phyloP scores from a whole-genome alignment of 1,140 invertebrate genomes.

The Scaptomyza montana region DNA sequence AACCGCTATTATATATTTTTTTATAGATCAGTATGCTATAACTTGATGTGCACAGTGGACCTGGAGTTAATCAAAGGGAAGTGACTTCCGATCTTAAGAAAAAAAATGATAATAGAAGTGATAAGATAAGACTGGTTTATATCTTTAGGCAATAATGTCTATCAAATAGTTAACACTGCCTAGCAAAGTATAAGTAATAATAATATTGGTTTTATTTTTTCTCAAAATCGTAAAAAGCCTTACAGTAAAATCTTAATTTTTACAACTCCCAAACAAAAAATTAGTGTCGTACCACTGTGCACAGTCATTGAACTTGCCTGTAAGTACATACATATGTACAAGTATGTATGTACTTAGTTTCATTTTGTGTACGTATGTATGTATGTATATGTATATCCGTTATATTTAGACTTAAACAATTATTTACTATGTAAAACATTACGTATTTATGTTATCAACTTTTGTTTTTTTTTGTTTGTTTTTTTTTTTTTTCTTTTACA shows the following conservation, averaged over 20 bases:
- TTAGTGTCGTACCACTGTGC: conserved; percentile 24
- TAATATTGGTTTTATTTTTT: too few species aligned
- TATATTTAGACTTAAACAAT: conserved; percentile 71
- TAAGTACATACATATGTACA: conserved; percentile 9
- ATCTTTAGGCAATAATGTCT: conserved; percentile 26
- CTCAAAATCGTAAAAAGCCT: too few species aligned
- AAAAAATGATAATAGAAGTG: conserved; percentile 13
- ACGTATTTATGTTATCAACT: conserved; percentile 83
- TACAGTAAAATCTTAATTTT: neutral
- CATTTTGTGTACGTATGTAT: neutral
- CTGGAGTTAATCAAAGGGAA: neutral
- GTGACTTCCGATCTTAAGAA: neutral
- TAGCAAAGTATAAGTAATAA: neutral
- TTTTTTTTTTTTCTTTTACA: conserved; percentile 44
- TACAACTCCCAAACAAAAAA: neutral
- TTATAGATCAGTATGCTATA: conserved; percentile 61
- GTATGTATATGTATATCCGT: conserved; percentile 30
- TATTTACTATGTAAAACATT: conserved; percentile 83
- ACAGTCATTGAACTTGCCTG: conserved; percentile 24
- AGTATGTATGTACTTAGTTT: conserved; percentile 5
- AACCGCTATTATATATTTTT: conserved; percentile 57
- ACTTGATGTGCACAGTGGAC: conserved; percentile 38
- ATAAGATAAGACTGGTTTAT: neutral
- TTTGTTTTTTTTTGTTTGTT: conserved; percentile 67
- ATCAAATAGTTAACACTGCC: conserved; percentile 5